Percentiles rank a stretch among this genome's conserved stretches.
These are phyloP conservation scores for Caenorhabditis briggsae DNA, from an alignment of 1,140 invertebrate genomes.

Conservation along the genomic window DNA sequence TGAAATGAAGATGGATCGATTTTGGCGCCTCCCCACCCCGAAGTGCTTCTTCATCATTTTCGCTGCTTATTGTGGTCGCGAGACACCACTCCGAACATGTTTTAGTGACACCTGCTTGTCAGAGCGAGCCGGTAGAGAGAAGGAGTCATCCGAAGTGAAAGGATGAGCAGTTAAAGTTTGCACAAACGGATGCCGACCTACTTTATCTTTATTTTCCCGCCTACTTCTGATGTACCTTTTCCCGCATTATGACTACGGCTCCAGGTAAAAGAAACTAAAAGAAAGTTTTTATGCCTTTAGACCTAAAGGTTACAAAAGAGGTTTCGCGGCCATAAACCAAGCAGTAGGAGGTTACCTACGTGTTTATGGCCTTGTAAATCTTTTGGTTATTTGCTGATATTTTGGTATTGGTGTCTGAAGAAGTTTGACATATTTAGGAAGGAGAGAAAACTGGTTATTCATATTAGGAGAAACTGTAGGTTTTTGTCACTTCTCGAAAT, in stretches of 20 bases:
- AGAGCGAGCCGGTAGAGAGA: not conserved
- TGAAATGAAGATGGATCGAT: slow-evolving; percentile 51
- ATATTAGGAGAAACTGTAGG: slow-evolving; percentile 4
- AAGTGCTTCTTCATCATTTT: slow-evolving; percentile 4
- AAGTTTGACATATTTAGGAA: slow-evolving; percentile 50
- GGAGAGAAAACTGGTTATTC: slow-evolving; percentile 5
- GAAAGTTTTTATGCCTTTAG: not conserved
- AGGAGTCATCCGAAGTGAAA: not conserved
- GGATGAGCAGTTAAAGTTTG: slow-evolving; percentile 33
- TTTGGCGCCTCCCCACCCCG: slow-evolving; percentile 8
- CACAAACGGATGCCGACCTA: slow-evolving; percentile 38
- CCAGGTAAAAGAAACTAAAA: not conserved
- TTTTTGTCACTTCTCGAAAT: not conserved
- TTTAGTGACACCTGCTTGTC: slow-evolving; percentile 44
- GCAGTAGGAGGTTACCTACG: slow-evolving; percentile 8
- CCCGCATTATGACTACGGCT: slow-evolving; percentile 30
- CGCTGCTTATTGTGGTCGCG: slow-evolving; percentile 20
- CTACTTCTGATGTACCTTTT: not conserved
- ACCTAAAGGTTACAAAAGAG: not conserved
- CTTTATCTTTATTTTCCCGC: slow-evolving; percentile 26
- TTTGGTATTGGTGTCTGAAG: slow-evolving; percentile 33
- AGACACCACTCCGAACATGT: not conserved
- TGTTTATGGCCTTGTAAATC: slow-evolving; percentile 51
- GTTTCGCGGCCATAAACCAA: not conserved
- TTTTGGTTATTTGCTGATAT: slow-evolving; percentile 53